phyloP scores from a whole-genome alignment of 1,140 invertebrate genomes.

The Drosophila lini region DNA sequence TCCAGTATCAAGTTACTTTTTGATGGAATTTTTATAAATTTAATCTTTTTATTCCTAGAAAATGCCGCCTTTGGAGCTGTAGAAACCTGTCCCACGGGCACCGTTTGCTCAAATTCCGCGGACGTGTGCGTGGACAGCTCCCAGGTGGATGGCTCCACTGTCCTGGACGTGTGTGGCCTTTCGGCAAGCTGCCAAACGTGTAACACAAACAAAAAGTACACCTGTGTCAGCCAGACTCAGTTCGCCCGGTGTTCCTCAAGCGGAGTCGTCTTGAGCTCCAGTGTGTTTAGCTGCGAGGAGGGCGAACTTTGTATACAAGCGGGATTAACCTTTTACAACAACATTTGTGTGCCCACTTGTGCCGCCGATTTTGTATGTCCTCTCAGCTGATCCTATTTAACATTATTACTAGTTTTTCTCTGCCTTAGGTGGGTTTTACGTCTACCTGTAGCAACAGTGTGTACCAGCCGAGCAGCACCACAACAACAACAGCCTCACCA shows the following conservation, averaged over 20 bases:
- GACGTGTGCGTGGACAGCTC: slow-evolving; percentile 25
- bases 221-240: slow-evolving; percentile 59
- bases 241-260: slow-evolving; percentile 45
- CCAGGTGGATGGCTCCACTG: background rate
- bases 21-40: too few species aligned
- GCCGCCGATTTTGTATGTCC: slow-evolving; percentile 51
- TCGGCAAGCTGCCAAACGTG: slow-evolving; percentile 28
- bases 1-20: too few species aligned
- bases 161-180: slow-evolving; percentile 41
- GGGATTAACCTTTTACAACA: background rate
- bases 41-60: background rate
- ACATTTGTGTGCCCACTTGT: slow-evolving; percentile 55
- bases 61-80: slow-evolving; percentile 4
- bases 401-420: background rate
- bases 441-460: slow-evolving; percentile 41
- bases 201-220: slow-evolving; percentile 6
- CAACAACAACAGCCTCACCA: slow-evolving; percentile 44
- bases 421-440: background rate
- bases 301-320: slow-evolving; percentile 39
- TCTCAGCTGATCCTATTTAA: too few species aligned
- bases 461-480: slow-evolving; percentile 6
- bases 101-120: slow-evolving; percentile 47
- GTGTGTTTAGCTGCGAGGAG: slow-evolving; percentile 20
- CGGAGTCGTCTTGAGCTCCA: background rate
- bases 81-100: slow-evolving; percentile 12